phyloP scores from a whole-genome alignment of 2,888 invertebrate species.

The Isotomurus palustris region DNA sequence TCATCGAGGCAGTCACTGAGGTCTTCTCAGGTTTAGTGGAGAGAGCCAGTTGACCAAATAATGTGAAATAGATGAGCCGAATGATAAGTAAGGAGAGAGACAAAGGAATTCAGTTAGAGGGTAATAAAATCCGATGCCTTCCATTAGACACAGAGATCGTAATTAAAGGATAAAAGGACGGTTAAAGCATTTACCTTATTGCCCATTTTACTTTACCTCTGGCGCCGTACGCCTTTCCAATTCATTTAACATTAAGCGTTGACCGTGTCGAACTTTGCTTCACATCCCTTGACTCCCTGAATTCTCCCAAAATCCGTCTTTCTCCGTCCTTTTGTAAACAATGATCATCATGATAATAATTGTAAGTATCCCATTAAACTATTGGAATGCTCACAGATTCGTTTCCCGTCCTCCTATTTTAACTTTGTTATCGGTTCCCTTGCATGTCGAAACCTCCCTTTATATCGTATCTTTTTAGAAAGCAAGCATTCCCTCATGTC shows the following conservation, averaged over 20 bases:
- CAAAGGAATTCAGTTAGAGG: slow-evolving; percentile 43
- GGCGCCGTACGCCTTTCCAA: slow-evolving; percentile 44
- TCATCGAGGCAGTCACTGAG: too few relatives aligned
- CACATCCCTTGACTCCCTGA: slow-evolving; percentile 15
- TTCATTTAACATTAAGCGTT: slow-evolving; percentile 34
- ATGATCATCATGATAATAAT: slow-evolving; percentile 1
- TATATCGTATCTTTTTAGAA: too few relatives aligned
- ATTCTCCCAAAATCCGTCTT: slow-evolving; percentile 9
- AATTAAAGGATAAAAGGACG: slow-evolving; percentile 45
- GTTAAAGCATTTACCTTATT: slow-evolving; percentile 39
- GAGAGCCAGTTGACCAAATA: slow-evolving; percentile 40
- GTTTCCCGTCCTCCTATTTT: too few relatives aligned
- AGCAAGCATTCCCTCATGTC: too few relatives aligned
- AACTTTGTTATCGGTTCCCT: too few relatives aligned
- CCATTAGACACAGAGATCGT: slow-evolving; percentile 45
- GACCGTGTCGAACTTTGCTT: too few relatives aligned
- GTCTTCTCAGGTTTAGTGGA: too few relatives aligned
- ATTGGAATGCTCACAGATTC: slow-evolving; percentile 21
- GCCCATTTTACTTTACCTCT: slow-evolving; percentile 41
- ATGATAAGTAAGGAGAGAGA: slow-evolving; percentile 44
- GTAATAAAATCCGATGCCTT: slow-evolving; percentile 45
- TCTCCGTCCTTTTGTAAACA: slow-evolving; percentile 1
- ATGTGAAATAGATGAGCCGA: slow-evolving; percentile 38
- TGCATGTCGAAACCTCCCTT: too few relatives aligned
- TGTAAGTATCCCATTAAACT: too few relatives aligned